phyloP scores from a whole-genome alignment of 2,797 vertebrate genomes.

The Oryzias sinensis region DNA sequence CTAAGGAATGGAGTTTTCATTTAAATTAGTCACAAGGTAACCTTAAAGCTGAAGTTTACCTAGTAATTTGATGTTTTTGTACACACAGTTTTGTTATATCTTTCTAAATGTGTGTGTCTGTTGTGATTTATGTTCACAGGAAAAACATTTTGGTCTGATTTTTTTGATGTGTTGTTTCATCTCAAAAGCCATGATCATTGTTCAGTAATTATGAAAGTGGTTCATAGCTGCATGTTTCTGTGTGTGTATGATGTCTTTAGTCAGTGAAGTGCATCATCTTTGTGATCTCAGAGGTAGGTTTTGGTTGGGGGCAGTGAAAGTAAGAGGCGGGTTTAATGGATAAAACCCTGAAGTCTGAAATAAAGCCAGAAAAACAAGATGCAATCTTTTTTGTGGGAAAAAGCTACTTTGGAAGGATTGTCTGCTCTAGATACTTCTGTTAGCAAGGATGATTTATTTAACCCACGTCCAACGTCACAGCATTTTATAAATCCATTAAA shows the following conservation, averaged over 20 bases:
- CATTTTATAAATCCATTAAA: neutral
- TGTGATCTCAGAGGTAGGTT: slow-evolving; percentile 21
- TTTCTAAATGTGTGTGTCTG: neutral
- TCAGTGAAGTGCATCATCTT: slow-evolving; percentile 38
- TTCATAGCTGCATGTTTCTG: slow-evolving; percentile 6
- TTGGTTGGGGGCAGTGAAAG: slow-evolving; percentile 28
- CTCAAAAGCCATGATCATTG: too few species aligned
- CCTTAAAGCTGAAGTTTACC: slow-evolving; percentile 5
- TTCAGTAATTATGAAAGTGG: neutral
- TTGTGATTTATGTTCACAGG: neutral
- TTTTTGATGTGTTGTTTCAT: neutral
- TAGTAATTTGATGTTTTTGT: slow-evolving; percentile 2
- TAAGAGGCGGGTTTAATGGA: slow-evolving; percentile 44
- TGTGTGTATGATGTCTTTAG: slow-evolving; percentile 10
- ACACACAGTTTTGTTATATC: neutral
- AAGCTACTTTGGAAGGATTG: slow-evolving; percentile 34
- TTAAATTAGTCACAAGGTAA: slow-evolving; percentile 35
- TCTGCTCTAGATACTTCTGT: slow-evolving; percentile 34
- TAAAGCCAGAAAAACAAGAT: slow-evolving; percentile 21
- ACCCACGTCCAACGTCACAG: neutral
- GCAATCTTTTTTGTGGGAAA: slow-evolving; percentile 12
- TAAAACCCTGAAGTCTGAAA: slow-evolving; percentile 42
- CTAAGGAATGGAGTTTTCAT: slow-evolving; percentile 56
- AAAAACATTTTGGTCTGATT: neutral
- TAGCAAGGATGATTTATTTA: slow-evolving; percentile 18